Base-by-base conservation (phyloP, 2,113 vertebrate species). In the Heliornis fulica region DNA sequence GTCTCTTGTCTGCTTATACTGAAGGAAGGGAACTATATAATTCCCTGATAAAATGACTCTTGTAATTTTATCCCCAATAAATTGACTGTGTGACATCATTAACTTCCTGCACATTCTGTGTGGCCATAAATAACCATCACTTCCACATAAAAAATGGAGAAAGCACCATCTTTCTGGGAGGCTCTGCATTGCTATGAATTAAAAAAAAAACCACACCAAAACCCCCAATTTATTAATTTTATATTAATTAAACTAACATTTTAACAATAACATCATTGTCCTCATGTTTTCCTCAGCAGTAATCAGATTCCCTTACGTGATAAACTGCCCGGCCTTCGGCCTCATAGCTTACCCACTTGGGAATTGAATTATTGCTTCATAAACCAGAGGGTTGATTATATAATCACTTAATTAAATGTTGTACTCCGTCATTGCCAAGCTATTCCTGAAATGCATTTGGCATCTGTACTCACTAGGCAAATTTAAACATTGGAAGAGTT, bases 391-490 rank as follows among this genome's bases (percentile, higher is more conserved):
- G 78, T 45, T 96, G 96, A 96, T 97, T 97, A 96, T 95, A 95
- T 97, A 97, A 97, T 97, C 97, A 97, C 94, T 97, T 97, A 97
- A 97, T 97, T 97, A 97, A 97, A 97, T 95, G 94, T 92, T 97
- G 87, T 61, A 93, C 94, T 97, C 94, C 79, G 96, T 97, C 96
- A 97, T 87, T 96, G 95, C 96, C 3, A 59, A 94, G 86, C 80
- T 94, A 93, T 96, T 93, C 93, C 92, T 96, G 96, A 97, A 96
- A 96, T 92, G 87, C 87, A 78, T 91, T 97, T 90, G 87, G 90
- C 86, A 91, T 94, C 94, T 91, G 77, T 53, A 92, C 53, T 95
- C 25, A 22, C 85, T 56, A 70, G 56, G 77, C 78, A 87, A 89
- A 83, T 88, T 95, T 79, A 91, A 94, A 95, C 70, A 89, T 13